Conservation (phyloP, 2,797 vertebrate genomes). For the Hafferia zeledoni region DNA sequence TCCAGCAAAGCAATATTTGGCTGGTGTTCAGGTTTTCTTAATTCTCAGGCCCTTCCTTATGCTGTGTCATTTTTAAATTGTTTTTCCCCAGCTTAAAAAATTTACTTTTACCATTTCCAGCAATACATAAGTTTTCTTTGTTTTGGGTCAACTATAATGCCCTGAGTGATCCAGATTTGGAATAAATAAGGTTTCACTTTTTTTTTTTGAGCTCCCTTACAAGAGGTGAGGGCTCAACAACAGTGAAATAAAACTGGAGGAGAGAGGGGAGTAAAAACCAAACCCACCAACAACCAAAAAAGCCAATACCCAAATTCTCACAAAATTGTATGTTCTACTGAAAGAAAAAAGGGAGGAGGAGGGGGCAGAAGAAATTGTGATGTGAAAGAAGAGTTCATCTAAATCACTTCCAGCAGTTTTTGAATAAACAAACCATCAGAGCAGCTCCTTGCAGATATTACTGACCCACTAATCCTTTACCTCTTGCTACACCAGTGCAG, state of each 20-base stretch:
- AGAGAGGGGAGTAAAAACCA: not conserved
- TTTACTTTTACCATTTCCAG: not conserved
- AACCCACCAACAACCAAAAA: not conserved
- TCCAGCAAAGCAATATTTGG: not conserved
- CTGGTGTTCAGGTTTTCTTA: not conserved
- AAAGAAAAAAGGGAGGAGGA: not conserved
- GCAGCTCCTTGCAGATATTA: not conserved
- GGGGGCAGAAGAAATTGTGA: not conserved
- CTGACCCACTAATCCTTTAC: not conserved
- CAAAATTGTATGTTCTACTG: rapidly evolving
- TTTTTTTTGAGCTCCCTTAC: not conserved
- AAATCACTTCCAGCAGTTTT: not conserved
- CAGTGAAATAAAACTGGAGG: not conserved
- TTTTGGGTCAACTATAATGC: not conserved
- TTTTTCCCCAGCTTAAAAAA: not conserved
- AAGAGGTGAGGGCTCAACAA: not conserved
- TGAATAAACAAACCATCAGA: not conserved
- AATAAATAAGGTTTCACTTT: not conserved
- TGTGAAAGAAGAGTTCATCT: not conserved
- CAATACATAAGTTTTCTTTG: not conserved
- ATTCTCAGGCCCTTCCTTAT: not conserved
- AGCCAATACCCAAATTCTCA: not conserved
- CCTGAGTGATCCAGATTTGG: not conserved
- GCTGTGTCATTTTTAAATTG: not conserved
- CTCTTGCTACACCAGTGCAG: not conserved